Percentiles rank a stretch among this genome's conserved stretches.
These are phyloP conservation scores for Xestia sexstrigata DNA, from an alignment of 2,888 invertebrate species.

Conservation along the genomic window DNA sequence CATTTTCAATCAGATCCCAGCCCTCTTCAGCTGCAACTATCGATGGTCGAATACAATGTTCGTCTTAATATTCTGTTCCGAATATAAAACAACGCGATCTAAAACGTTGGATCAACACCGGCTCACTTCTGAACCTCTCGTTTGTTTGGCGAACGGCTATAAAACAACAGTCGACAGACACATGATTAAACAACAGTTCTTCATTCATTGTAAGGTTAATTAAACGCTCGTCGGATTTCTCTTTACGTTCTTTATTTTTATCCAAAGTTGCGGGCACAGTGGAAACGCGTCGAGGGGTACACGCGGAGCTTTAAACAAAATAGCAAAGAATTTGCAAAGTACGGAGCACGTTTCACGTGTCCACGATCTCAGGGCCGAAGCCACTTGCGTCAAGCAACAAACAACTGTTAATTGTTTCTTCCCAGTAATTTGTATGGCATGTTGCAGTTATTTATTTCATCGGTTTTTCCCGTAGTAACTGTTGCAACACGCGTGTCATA, in stretches of 20 bases:
- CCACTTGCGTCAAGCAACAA: not conserved
- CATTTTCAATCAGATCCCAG: not conserved
- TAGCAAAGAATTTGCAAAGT: not conserved
- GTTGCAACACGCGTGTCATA: not conserved
- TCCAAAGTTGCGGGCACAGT: conserved; percentile 3
- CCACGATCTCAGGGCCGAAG: not conserved
- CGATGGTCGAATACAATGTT: not conserved
- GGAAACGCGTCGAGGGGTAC: not conserved
- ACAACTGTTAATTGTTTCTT: not conserved
- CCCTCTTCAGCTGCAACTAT: not conserved
- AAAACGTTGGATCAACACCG: not conserved
- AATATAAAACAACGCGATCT: not conserved
- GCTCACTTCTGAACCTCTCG: not conserved
- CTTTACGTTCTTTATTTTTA: conserved; percentile 50
- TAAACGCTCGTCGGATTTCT: conserved; percentile 55
- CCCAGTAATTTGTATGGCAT: not conserved
- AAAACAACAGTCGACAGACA: conserved; percentile 27
- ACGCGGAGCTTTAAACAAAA: not conserved
- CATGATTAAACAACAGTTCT: conserved; percentile 60
- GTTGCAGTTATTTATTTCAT: not conserved
- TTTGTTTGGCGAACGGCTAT: not conserved
- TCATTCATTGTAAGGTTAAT: conserved; percentile 59
- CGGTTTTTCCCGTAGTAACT: not conserved
- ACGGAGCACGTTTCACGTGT: not conserved
- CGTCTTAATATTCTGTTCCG: not conserved